phyloP scores from a whole-genome alignment of 2,888 invertebrate species.

The Apoda limacodes region DNA sequence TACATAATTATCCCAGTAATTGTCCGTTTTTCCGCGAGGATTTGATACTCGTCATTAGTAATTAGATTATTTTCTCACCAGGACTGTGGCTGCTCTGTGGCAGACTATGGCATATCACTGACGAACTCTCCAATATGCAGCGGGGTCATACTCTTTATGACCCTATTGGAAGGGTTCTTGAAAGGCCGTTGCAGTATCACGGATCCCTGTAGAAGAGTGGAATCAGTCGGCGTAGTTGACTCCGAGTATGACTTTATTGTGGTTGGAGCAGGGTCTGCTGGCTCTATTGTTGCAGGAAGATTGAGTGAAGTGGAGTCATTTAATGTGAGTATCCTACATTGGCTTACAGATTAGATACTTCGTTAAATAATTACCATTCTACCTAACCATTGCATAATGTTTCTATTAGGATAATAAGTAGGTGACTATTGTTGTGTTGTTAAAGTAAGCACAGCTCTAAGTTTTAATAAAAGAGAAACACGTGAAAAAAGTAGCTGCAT shows the following conservation, averaged over 20 bases:
- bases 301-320: constrained; percentile 65
- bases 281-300: constrained; percentile 72
- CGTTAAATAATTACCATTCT: no score
- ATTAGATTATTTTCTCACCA: no score
- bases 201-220: constrained; percentile 66
- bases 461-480: no score
- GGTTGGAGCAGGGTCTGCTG: constrained; percentile 73
- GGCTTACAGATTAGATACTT: no score
- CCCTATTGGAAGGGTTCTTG: constrained; percentile 68
- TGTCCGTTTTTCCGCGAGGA: no score
- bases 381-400: no score
- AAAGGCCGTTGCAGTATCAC: constrained; percentile 59
- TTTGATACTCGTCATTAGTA: no score
- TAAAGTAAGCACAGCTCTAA: no score
- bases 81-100: constrained; percentile 58
- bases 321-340: constrained; percentile 43
- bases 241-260: constrained; percentile 71
- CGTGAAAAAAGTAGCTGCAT: no score
- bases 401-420: no score
- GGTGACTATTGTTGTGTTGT: no score
- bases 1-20: no score
- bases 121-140: constrained; percentile 65
- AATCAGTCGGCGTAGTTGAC: constrained; percentile 37
- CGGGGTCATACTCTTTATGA: constrained; percentile 69
- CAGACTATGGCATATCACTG: constrained; percentile 59